phyloP scores from a whole-genome alignment of 1,140 invertebrate species.

The Drosophila setifemur region DNA sequence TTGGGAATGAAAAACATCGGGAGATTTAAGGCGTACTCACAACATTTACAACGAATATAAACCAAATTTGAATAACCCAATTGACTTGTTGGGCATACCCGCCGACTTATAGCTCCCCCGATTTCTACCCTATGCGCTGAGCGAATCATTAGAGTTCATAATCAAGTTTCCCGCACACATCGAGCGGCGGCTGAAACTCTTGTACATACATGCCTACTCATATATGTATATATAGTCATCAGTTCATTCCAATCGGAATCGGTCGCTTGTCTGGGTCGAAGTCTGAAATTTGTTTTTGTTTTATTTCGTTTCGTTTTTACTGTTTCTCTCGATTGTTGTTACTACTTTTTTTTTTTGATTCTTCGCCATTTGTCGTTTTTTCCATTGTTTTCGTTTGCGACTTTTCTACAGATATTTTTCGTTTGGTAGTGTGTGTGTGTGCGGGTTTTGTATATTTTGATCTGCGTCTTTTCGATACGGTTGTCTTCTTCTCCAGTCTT shows the following conservation, averaged over 20 bases:
- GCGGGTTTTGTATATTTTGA: conserved; percentile 22
- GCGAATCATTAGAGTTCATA: conserved; percentile 52
- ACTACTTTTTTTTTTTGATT: conserved; percentile 30
- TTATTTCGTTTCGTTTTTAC: conserved; percentile 48
- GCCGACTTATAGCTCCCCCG: background rate
- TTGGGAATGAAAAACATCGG: no score
- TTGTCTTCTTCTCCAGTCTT: background rate
- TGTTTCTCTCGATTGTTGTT: conserved; percentile 46
- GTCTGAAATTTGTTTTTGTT: conserved; percentile 50
- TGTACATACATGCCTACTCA: background rate
- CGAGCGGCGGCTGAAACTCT: background rate
- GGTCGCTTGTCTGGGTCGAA: conserved; percentile 70
- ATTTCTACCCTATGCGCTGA: conserved; percentile 4
- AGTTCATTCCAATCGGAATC: conserved; percentile 58
- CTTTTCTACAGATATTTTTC: conserved; percentile 37
- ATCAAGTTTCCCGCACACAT: conserved; percentile 32
- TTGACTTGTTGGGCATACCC: conserved; percentile 8
- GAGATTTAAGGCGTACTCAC: no score
- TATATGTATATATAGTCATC: conserved; percentile 23
- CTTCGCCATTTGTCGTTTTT: conserved; percentile 42
- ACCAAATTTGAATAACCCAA: background rate
- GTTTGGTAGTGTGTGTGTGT: conserved; percentile 23
- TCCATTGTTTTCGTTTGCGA: conserved; percentile 51
- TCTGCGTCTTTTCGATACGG: conserved; percentile 12
- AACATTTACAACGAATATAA: no score